These are phyloP conservation scores for Otolemur crassicaudatus DNA, from an alignment of 2,797 vertebrate genomes.

Conservation along the genomic window DNA sequence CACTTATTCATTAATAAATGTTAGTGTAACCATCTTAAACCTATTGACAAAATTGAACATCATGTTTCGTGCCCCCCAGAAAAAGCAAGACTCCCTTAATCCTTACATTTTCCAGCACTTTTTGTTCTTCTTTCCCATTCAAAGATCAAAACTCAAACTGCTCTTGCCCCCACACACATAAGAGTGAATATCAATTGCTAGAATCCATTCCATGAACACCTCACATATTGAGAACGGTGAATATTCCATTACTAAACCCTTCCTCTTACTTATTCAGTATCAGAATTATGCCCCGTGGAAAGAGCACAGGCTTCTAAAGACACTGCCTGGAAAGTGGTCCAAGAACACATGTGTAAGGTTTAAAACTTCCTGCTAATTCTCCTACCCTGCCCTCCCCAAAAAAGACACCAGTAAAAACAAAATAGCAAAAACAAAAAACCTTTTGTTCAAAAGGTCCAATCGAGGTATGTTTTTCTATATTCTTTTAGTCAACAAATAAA, in stretches of 20 bases:
- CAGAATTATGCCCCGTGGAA: not conserved
- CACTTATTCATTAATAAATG: slow-evolving; percentile 51
- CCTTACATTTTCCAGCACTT: slow-evolving; percentile 75
- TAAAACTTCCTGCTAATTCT: not conserved
- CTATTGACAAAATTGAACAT: slow-evolving; percentile 61
- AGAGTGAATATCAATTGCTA: slow-evolving; percentile 65
- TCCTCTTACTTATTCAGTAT: not conserved
- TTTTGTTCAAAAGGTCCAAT: not conserved
- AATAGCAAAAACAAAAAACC: slow-evolving; percentile 22
- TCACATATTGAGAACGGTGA: not conserved
- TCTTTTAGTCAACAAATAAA: slow-evolving; percentile 21
- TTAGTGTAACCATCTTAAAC: slow-evolving; percentile 57
- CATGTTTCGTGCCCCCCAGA: not conserved
- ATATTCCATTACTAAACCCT: not conserved
- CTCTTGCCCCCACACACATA: slow-evolving; percentile 52
- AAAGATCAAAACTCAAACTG: slow-evolving; percentile 80
- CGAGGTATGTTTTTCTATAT: not conserved
- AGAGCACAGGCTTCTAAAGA: not conserved
- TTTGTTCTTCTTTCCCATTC: slow-evolving; percentile 78
- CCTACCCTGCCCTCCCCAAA: not conserved
- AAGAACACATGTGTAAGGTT: not conserved
- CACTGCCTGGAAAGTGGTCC: not conserved
- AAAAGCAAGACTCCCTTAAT: slow-evolving; percentile 70
- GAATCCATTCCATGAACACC: slow-evolving; percentile 57
- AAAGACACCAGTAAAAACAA: not conserved